phyloP scores from a whole-genome alignment of 2,888 invertebrate genomes.

The Rhorus exstirpatorius region DNA sequence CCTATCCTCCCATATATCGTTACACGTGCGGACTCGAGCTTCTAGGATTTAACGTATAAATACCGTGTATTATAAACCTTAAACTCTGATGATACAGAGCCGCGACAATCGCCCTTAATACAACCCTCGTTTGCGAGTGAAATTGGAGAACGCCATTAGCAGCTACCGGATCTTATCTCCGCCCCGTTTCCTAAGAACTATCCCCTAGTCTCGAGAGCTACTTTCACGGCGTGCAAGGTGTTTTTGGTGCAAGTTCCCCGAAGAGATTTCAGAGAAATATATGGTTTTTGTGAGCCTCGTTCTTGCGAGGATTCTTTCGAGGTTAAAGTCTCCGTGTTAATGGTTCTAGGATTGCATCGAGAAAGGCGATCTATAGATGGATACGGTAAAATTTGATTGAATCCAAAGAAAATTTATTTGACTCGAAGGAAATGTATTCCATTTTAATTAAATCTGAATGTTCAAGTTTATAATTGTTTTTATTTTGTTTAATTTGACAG shows the following conservation, averaged over 20 bases:
- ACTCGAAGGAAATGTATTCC: no score
- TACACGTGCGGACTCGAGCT: neutral
- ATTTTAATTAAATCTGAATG: no score
- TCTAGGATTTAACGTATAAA: conserved; percentile 33
- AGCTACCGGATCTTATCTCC: conserved; percentile 68
- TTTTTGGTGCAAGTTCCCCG: conserved; percentile 17
- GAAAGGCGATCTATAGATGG: no score
- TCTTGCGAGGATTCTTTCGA: neutral
- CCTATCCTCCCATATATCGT: conserved; percentile 17
- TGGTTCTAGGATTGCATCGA: neutral
- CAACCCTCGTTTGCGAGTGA: conserved; percentile 64
- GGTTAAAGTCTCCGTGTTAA: neutral
- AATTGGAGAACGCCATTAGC: conserved; percentile 70
- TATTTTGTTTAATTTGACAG: no score
- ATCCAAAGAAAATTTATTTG: neutral
- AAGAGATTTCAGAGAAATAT: conserved; percentile 20
- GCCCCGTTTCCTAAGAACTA: conserved; percentile 32
- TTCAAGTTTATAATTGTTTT: no score
- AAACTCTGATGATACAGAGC: conserved; percentile 40
- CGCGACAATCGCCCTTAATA: conserved; percentile 53
- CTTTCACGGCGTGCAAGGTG: conserved; percentile 42
- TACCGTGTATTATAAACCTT: conserved; percentile 39
- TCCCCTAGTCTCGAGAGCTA: conserved; percentile 45
- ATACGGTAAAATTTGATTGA: no score
- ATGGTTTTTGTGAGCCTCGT: neutral